phyloP scores from a whole-genome alignment of 2,113 vertebrate species.

The Melanerpes formicivorus region DNA sequence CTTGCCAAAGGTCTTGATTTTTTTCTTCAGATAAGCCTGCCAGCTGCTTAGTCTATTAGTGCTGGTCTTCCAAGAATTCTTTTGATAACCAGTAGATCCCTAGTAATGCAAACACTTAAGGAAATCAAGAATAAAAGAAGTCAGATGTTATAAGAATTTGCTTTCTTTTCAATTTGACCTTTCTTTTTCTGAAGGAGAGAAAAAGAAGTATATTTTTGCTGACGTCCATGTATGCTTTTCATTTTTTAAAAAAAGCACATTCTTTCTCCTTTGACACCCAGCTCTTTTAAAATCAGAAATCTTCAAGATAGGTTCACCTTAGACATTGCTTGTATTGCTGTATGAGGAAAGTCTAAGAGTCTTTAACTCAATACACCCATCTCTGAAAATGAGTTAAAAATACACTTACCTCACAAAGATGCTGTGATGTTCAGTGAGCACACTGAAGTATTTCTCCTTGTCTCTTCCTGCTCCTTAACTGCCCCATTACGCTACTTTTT shows the following conservation, averaged over 20 bases:
- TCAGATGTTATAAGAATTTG: background rate
- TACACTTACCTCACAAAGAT: background rate
- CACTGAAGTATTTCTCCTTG: background rate
- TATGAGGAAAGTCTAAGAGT: background rate
- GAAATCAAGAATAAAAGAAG: background rate
- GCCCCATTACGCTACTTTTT: background rate
- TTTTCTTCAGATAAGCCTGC: background rate
- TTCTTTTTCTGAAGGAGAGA: background rate
- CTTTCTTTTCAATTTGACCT: background rate
- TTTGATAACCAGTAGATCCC: conserved; percentile 33
- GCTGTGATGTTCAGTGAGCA: background rate
- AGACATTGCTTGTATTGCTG: background rate
- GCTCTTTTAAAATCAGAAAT: background rate
- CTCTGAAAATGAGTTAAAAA: background rate
- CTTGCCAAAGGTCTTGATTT: conserved; percentile 38
- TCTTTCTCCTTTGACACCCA: background rate
- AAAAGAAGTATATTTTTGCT: background rate
- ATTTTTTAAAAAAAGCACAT: no score
- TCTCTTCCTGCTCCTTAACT: background rate
- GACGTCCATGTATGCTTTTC: background rate
- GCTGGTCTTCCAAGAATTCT: conserved; percentile 37
- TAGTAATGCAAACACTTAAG: conserved; percentile 7
- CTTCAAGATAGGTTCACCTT: background rate
- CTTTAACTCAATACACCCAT: background rate
- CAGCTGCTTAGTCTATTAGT: conserved; percentile 27